These are phyloP conservation scores for Gibbula magus DNA, from an alignment of 2,888 invertebrate species.

Conservation along the genomic window DNA sequence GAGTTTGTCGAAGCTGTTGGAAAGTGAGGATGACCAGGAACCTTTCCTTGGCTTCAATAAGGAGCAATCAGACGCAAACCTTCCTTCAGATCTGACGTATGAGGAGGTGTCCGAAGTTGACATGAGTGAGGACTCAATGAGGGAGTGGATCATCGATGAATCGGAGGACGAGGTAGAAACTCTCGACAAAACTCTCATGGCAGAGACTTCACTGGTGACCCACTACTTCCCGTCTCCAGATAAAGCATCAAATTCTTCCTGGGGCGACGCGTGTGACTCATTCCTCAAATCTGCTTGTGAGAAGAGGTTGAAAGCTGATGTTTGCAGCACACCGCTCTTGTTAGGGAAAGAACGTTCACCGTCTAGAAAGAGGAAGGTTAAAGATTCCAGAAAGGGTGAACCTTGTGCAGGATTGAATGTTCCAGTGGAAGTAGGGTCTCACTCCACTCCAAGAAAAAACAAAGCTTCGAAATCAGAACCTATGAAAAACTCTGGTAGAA, in stretches of 20 bases:
- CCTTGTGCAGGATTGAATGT: background rate
- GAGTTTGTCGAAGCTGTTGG: conserved; percentile 49
- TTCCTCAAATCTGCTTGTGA: conserved; percentile 48
- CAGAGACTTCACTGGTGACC: conserved; percentile 28
- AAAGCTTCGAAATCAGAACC: background rate
- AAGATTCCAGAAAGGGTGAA: background rate
- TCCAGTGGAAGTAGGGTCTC: background rate
- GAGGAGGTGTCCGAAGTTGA: conserved; percentile 53
- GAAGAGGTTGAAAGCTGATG: background rate
- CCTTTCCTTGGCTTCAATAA: conserved; percentile 53
- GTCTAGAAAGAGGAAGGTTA: background rate
- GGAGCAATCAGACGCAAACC: conserved; percentile 31
- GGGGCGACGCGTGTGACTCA: conserved; percentile 58
- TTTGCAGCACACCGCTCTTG: conserved; percentile 2
- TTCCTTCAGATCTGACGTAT: conserved; percentile 56
- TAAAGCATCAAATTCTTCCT: conserved; percentile 58
- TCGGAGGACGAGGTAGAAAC: conserved; percentile 30
- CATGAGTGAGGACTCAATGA: conserved; percentile 47
- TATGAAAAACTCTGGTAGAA: background rate
- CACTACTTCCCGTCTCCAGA: conserved; percentile 50
- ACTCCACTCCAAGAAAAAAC: conserved; percentile 1
- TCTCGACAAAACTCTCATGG: conserved; percentile 13
- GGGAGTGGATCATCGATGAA: conserved; percentile 51
- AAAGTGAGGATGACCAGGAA: conserved; percentile 46
- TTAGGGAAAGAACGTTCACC: background rate